Conservation (phyloP, 2,113 vertebrate species). For the Oreamnos americanus region DNA sequence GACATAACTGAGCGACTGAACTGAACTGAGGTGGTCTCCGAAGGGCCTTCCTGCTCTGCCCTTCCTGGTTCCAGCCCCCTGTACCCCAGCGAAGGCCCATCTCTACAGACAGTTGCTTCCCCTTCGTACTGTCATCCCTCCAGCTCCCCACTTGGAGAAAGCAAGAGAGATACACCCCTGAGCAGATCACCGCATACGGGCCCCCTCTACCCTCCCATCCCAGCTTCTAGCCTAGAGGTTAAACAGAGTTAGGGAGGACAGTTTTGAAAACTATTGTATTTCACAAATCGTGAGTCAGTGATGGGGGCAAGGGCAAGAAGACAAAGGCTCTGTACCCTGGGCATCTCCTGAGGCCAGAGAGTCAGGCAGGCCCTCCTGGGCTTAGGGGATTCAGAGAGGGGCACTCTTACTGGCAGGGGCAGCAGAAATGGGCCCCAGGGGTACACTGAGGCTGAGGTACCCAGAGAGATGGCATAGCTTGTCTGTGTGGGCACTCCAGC, state of each 20-base stretch:
- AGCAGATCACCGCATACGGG: accelerated
- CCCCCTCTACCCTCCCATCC: background rate
- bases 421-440: background rate
- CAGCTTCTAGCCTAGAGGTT: background rate
- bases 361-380: accelerated
- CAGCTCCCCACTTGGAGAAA: background rate
- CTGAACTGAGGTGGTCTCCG: background rate
- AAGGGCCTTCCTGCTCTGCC: background rate
- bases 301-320: background rate
- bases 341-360: background rate
- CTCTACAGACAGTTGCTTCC: background rate
- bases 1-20: too few species aligned
- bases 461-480: background rate
- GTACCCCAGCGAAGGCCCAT: background rate
- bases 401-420: accelerated
- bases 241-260: background rate
- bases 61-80: background rate
- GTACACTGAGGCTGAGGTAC: background rate
- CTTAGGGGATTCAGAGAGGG: background rate
- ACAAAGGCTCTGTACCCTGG: background rate
- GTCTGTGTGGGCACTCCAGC: accelerated
- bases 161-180: background rate
- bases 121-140: background rate
- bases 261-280: background rate
- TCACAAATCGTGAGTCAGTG: background rate